Percentiles rank a stretch among this genome's conserved stretches.
Conservation (phyloP, 23 tunicate species). For the Botrylloides violaceus region DNA sequence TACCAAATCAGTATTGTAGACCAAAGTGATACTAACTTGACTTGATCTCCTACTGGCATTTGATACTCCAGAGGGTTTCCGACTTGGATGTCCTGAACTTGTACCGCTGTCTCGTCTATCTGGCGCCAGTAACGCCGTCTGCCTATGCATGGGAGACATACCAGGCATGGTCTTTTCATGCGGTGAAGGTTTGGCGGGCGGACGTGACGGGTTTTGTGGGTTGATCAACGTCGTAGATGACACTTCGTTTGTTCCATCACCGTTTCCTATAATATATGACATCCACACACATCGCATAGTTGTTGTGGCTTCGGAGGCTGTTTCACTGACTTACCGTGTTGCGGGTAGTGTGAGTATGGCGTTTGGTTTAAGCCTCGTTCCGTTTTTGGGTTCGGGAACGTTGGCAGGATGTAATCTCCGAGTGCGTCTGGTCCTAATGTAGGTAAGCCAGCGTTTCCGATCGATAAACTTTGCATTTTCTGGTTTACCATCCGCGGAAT, state of each 20-base stretch:
- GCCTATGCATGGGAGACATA: constrained; percentile 38
- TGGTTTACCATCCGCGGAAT: constrained; percentile 58
- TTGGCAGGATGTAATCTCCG: constrained; percentile 10
- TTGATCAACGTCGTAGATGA: constrained; percentile 59
- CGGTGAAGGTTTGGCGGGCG: neutral
- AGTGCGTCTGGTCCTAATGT: constrained; percentile 13
- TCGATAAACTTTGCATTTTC: constrained; percentile 69
- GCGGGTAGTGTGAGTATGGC: constrained; percentile 10
- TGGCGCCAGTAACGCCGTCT: constrained; percentile 49
- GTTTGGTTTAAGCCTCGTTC: constrained; percentile 4
- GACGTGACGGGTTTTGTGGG: neutral
- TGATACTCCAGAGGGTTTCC: constrained; percentile 75
- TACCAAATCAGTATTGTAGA: no score
- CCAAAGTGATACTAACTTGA: constrained; percentile 38
- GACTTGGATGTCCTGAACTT: constrained; percentile 64
- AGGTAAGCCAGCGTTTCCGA: constrained; percentile 31
- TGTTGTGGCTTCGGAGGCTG: no score
- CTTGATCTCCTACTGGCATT: constrained; percentile 63
- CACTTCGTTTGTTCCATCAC: constrained; percentile 37
- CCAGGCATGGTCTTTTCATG: neutral
- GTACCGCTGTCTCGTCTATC: constrained; percentile 91
- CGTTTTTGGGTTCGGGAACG: constrained; percentile 8
- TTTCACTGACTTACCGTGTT: neutral
- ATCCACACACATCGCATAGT: neutral
- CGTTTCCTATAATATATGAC: neutral